These are phyloP conservation scores for Onychomys leucogaster DNA, from an alignment of 2,797 vertebrate genomes.

Conservation along the genomic window DNA sequence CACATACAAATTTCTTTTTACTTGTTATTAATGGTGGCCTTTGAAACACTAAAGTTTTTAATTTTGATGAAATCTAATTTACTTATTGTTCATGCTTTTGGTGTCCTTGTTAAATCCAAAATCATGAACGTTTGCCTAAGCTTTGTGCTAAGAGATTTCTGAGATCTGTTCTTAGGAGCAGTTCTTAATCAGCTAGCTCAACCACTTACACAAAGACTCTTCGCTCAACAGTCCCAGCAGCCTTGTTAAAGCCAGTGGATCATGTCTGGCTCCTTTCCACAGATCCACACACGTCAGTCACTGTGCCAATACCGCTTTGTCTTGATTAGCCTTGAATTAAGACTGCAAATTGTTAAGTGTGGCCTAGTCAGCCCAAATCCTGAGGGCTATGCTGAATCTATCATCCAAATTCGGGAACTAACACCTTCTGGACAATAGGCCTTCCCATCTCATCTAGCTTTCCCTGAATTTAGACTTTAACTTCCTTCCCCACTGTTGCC, in stretches of 20 bases:
- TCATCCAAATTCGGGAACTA: background rate
- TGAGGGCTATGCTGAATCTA: background rate
- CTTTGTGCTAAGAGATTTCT: background rate
- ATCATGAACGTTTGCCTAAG: background rate
- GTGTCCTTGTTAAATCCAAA: conserved; percentile 31
- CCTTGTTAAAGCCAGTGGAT: background rate
- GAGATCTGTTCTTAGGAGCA: background rate
- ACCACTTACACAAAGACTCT: background rate
- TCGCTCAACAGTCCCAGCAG: background rate
- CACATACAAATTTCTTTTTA: background rate
- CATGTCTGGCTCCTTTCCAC: background rate
- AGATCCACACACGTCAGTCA: background rate
- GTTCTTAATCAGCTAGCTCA: background rate
- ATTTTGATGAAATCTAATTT: conserved; percentile 30
- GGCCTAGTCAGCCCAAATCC: background rate
- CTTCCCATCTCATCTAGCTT: conserved; percentile 8
- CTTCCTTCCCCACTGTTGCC: background rate
- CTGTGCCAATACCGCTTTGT: background rate
- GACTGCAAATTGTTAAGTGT: background rate
- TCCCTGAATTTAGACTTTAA: conserved; percentile 27
- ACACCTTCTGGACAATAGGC: background rate
- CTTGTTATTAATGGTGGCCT: background rate
- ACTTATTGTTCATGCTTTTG: background rate
- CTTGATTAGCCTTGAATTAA: background rate
- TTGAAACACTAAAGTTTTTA: conserved; percentile 4